phyloP scores from a whole-genome alignment of 2,797 vertebrate species.

The Sebastes goodei region DNA sequence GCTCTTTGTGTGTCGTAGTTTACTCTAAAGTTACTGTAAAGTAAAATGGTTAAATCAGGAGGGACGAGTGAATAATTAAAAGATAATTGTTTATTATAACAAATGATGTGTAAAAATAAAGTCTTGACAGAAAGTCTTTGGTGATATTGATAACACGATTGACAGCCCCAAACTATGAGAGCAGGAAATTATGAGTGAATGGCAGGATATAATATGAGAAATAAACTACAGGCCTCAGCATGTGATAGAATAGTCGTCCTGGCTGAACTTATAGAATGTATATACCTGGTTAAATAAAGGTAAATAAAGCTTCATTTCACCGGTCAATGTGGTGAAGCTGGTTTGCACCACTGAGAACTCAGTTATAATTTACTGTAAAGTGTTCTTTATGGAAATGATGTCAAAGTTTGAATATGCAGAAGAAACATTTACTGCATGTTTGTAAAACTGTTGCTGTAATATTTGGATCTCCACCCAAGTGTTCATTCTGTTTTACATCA shows the following conservation, averaged over 20 bases:
- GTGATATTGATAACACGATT: too few relatives aligned
- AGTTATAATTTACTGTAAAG: background rate
- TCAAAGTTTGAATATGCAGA: background rate
- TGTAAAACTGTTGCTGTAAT: background rate
- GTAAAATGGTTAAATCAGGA: background rate
- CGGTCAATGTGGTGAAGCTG: background rate
- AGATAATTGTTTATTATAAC: background rate
- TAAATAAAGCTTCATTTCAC: background rate
- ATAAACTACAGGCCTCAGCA: background rate
- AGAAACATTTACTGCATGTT: background rate
- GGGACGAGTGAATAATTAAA: background rate
- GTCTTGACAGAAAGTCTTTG: background rate
- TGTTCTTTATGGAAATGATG: background rate
- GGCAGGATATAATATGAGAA: background rate
- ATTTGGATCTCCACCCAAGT: background rate
- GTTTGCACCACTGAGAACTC: background rate
- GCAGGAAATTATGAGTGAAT: background rate
- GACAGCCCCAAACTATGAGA: too few relatives aligned
- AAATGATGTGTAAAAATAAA: too few relatives aligned
- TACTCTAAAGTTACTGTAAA: background rate
- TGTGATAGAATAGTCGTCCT: background rate
- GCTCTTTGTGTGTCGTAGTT: background rate
- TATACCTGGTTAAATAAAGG: too few relatives aligned
- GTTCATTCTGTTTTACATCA: background rate
- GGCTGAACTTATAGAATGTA: background rate